Conservation (phyloP, 2,888 invertebrate genomes). For the Oconnorella tubifera region DNA sequence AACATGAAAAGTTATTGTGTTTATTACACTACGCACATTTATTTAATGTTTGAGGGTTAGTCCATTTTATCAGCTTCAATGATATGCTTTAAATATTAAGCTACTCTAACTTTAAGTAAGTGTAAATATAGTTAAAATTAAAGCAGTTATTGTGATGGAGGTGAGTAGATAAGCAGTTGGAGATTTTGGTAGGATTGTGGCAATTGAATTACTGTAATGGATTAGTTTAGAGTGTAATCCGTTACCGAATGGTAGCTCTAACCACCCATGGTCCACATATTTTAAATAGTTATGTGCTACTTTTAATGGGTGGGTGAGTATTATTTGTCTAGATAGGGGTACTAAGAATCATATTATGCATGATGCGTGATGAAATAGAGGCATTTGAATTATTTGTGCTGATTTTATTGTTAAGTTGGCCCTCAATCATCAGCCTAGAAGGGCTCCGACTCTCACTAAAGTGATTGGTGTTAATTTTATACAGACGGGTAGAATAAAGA, state of each 20-base stretch:
- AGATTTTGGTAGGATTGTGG: background rate
- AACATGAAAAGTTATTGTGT: slow-evolving; percentile 33
- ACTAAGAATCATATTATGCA: slow-evolving; percentile 31
- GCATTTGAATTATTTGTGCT: background rate
- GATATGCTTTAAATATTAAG: slow-evolving; percentile 37
- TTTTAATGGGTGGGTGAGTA: slow-evolving; percentile 8
- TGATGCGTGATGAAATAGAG: slow-evolving; percentile 1
- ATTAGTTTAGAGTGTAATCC: background rate
- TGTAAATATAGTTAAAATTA: background rate
- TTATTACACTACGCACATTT: slow-evolving; percentile 33
- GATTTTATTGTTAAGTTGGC: background rate
- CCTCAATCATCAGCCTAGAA: slow-evolving; percentile 7
- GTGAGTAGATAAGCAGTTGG: background rate
- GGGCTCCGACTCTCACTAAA: slow-evolving; percentile 14
- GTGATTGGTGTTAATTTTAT: slow-evolving; percentile 24
- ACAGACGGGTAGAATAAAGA: slow-evolving; percentile 14
- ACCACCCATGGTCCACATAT: slow-evolving; percentile 33
- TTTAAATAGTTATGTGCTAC: slow-evolving; percentile 20
- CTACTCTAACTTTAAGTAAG: slow-evolving; percentile 26
- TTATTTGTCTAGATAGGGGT: slow-evolving; percentile 24
- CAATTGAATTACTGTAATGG: background rate
- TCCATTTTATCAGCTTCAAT: slow-evolving; percentile 33
- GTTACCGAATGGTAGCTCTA: slow-evolving; percentile 18
- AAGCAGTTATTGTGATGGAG: background rate
- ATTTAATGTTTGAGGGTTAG: no score